Evolutionary conservation across 2,888 invertebrate species (phyloP).

Genomic region (Sarcophaga carnaria): DNA sequence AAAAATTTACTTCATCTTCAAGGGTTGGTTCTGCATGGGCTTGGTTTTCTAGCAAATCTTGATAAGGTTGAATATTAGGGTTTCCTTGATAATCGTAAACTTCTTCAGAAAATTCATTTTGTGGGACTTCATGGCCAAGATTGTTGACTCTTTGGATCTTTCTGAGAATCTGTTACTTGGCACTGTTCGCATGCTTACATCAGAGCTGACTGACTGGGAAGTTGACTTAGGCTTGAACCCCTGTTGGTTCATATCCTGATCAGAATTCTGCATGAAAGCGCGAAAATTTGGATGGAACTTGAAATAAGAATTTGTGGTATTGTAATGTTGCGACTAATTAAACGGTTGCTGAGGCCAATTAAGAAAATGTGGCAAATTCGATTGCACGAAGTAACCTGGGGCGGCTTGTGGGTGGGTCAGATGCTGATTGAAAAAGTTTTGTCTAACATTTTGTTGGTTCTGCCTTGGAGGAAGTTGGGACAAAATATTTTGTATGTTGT

Average conservation of each 20-base stretch:
- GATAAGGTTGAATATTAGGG: not conserved
- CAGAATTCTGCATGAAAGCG: not conserved
- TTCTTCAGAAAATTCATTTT: not conserved
- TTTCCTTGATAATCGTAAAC: too few species aligned
- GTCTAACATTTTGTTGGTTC: not conserved
- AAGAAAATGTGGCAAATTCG: not conserved
- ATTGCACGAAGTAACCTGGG: not conserved
- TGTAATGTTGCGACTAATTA: too few species aligned
- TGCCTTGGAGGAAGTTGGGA: too few species aligned
- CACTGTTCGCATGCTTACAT: slow-evolving; percentile 10
- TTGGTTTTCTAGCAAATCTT: not conserved
- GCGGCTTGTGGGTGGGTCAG: slow-evolving; percentile 1
- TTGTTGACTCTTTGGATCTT: not conserved
- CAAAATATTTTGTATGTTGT: not conserved
- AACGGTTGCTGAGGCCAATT: not conserved
- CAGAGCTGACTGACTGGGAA: slow-evolving; percentile 20
- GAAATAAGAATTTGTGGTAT: not conserved
- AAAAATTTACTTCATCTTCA: slow-evolving; percentile 39
- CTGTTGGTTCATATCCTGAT: too few species aligned
- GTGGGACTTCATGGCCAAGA: not conserved
- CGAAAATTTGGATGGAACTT: not conserved
- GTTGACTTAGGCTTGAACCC: not conserved
- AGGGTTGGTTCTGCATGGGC: not conserved
- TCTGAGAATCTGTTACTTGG: too few species aligned
- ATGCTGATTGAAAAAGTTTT: not conserved